Base-by-base conservation (phyloP, 2,888 invertebrate genomes). In the Drosophila atripex region DNA sequence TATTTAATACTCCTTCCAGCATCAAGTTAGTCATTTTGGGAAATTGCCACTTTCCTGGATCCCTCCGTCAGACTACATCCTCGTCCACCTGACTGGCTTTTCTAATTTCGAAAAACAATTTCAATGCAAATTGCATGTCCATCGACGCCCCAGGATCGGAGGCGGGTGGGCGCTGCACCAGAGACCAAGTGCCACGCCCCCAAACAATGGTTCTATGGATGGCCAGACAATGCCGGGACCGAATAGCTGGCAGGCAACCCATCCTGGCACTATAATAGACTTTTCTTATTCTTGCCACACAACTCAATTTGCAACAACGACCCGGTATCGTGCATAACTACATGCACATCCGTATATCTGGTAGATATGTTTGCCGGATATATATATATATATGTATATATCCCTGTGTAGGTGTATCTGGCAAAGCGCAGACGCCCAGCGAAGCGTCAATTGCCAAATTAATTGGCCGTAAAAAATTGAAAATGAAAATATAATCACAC, bases 401-500 rank as follows among this genome's bases (percentile, higher is more conserved):
- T 45, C n/a, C 50, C 16, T 43, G 21, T 21, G 12, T 41, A 41
- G 39, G 54, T 47, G 60, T 77, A 76, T 76, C 76, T 78, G 56
- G 39, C 39, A 49, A 59, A 73, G 43, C 60, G 87, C 79, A 83
- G 86, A 85, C 83, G 80, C 74, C 80, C 73, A 86, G 83, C 84
- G 80, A 84, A 86, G 88, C 86, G 78, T 88, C 86, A 86, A 89
- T 87, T 87, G 86, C 80, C 80, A 86, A 89, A 85, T 88, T 91
- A 91, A 91, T 91, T 91, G 91, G 89, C 89, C 90, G 89, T 90
- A 89, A 91, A 90, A 89, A 91, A 90, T 90, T 90, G 88, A 89
- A 91, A 91, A 91, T 90, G 91, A 88, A 91, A 91, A 91, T 88
- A 90, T 91, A 91, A 91, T 91, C 90, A 90, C 90, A 85, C 80